Evolutionary conservation across 30 jellyfish, hydroid and myxozoan genomes (phyloP).

Genomic region (Cassiopea xamachana): DNA sequence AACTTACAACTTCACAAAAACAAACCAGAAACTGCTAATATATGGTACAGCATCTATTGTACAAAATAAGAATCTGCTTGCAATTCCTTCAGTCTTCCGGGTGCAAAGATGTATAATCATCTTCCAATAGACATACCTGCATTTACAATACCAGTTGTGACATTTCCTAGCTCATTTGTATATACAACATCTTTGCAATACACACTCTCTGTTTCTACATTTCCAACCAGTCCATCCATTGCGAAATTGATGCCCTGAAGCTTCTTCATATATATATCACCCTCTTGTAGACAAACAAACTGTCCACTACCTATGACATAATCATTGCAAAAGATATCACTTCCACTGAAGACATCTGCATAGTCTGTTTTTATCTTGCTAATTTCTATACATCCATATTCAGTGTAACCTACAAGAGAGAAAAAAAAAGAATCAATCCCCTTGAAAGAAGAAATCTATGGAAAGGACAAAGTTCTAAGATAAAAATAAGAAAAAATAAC

Average conservation of each 20-base stretch:
- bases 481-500: too few relatives aligned
- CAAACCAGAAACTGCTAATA: too few relatives aligned
- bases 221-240: constrained; percentile 35
- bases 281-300: constrained; percentile 36
- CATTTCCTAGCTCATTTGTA: constrained; percentile 60
- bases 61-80: too few relatives aligned
- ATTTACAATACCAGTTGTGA: constrained; percentile 56
- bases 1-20: too few relatives aligned
- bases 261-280: constrained; percentile 57
- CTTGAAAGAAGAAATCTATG: neutral
- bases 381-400: constrained; percentile 50
- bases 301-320: constrained; percentile 58
- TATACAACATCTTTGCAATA: constrained; percentile 55
- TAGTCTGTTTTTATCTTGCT: constrained; percentile 37
- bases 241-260: constrained; percentile 54
- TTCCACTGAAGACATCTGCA: constrained; percentile 62
- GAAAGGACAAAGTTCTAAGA: neutral
- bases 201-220: constrained; percentile 62
- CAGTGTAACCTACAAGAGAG: constrained; percentile 47
- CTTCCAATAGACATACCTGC: constrained; percentile 53
- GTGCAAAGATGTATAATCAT: too few relatives aligned
- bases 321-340: constrained; percentile 57
- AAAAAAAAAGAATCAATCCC: neutral
- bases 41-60: too few relatives aligned
- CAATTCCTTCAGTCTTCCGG: too few relatives aligned